These are phyloP conservation scores for Trissolcus brochymenae DNA, from an alignment of 2,888 invertebrate genomes.

Conservation along the genomic window DNA sequence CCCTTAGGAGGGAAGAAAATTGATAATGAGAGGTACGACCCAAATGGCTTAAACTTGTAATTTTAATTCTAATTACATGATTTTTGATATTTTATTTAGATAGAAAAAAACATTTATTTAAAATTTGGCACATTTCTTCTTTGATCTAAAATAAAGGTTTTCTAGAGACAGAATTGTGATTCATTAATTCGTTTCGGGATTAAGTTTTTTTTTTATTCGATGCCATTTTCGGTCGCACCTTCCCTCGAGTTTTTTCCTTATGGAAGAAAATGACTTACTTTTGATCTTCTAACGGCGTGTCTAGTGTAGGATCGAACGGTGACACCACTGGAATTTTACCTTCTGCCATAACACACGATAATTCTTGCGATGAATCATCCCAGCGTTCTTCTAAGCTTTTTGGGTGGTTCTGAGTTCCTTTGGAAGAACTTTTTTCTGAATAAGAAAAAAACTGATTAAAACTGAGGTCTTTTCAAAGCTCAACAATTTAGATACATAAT, in stretches of 20 bases:
- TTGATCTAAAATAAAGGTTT: too few relatives aligned
- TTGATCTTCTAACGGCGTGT: slow-evolving; percentile 90
- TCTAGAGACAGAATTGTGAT: too few relatives aligned
- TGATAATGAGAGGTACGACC: not conserved
- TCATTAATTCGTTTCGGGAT: too few relatives aligned
- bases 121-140: too few relatives aligned
- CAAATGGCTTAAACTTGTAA: not conserved
- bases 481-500: not conserved
- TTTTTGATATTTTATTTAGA: too few relatives aligned
- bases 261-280: slow-evolving; percentile 79
- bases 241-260: too few relatives aligned
- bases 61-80: too few relatives aligned
- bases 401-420: slow-evolving; percentile 5
- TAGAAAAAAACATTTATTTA: too few relatives aligned
- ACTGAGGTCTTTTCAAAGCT: not conserved
- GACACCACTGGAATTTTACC: slow-evolving; percentile 81
- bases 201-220: too few relatives aligned
- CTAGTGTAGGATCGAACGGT: slow-evolving; percentile 89
- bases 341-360: slow-evolving; percentile 80
- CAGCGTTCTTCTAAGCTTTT: slow-evolving; percentile 79
- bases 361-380: slow-evolving; percentile 82
- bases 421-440: not conserved
- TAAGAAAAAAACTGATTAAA: not conserved
- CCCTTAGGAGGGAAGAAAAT: not conserved
- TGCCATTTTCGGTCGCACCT: not conserved